phyloP scores from a whole-genome alignment of 30 jellyfish, hydroid and myxozoan genomes.

The Rhopilema esculentum region DNA sequence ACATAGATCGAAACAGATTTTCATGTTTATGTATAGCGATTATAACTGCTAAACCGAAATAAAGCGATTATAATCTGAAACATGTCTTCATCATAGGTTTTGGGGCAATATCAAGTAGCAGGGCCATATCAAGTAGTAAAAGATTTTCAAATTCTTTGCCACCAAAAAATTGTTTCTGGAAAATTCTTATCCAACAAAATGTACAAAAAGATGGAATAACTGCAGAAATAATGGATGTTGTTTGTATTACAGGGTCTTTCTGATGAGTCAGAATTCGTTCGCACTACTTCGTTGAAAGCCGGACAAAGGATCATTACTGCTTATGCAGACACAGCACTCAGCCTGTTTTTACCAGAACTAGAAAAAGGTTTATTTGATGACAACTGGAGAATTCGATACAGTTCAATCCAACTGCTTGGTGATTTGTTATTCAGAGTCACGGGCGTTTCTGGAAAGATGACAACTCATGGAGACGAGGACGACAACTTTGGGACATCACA shows the following conservation, averaged over 20 bases:
- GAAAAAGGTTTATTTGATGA: slow-evolving; percentile 94
- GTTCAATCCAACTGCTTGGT: slow-evolving; percentile 93
- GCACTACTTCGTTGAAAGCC: slow-evolving; percentile 94
- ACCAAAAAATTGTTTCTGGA: no score
- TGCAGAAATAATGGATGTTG: no score
- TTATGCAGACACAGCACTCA: slow-evolving; percentile 93
- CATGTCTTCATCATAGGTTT: no score
- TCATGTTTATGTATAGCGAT: no score
- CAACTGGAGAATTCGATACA: slow-evolving; percentile 96
- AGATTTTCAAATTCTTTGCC: no score
- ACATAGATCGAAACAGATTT: no score
- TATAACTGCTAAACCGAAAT: no score
- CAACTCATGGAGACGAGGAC: slow-evolving; percentile 97
- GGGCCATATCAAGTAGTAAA: no score
- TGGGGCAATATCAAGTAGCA: no score
- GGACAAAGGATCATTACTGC: slow-evolving; percentile 93
- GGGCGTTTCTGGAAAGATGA: slow-evolving; percentile 94
- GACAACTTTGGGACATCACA: slow-evolving; percentile 97
- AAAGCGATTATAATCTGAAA: no score
- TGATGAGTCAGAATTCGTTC: slow-evolving; percentile 94
- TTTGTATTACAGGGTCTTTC: slow-evolving; percentile 84
- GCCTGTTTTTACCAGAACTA: slow-evolving; percentile 86
- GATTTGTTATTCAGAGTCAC: slow-evolving; percentile 93
- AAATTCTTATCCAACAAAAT: no score
- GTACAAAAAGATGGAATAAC: no score